Evolutionary conservation across 2,797 vertebrate species (phyloP).

Genomic region (Neosilurus mollespiculum): DNA sequence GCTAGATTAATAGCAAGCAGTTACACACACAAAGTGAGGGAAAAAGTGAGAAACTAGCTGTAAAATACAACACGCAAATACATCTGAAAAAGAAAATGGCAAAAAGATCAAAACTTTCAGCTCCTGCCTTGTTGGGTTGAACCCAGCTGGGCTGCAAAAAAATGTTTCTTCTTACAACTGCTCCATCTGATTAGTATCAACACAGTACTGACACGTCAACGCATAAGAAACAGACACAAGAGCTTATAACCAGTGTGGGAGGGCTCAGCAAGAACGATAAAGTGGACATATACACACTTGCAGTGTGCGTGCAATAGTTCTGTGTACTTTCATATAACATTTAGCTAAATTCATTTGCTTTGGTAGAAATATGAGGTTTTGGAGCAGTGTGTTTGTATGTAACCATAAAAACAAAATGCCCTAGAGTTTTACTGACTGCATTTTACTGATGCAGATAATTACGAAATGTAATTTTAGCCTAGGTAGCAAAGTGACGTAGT

Average conservation of each 20-base stretch:
- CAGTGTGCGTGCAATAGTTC: not conserved
- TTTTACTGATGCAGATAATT: not conserved
- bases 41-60: not conserved
- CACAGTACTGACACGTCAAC: slow-evolving; percentile 65
- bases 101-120: not conserved
- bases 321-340: not conserved
- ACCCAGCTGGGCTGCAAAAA: slow-evolving; percentile 44
- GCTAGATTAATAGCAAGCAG: not conserved
- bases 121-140: slow-evolving; percentile 19
- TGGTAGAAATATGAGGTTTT: not conserved
- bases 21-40: not conserved
- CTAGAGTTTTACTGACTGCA: not conserved
- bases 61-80: not conserved
- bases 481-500: too few relatives aligned
- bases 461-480: not conserved
- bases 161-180: slow-evolving; percentile 61
- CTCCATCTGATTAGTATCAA: slow-evolving; percentile 68
- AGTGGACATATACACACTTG: not conserved
- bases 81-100: slow-evolving; percentile 57
- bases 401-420: not conserved
- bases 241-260: slow-evolving; percentile 55
- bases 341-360: not conserved
- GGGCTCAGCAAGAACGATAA: not conserved
- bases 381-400: not conserved
- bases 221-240: slow-evolving; percentile 60